These are phyloP conservation scores for Clistopyga incitator DNA, from an alignment of 2,888 invertebrate species.

Conservation along the genomic window DNA sequence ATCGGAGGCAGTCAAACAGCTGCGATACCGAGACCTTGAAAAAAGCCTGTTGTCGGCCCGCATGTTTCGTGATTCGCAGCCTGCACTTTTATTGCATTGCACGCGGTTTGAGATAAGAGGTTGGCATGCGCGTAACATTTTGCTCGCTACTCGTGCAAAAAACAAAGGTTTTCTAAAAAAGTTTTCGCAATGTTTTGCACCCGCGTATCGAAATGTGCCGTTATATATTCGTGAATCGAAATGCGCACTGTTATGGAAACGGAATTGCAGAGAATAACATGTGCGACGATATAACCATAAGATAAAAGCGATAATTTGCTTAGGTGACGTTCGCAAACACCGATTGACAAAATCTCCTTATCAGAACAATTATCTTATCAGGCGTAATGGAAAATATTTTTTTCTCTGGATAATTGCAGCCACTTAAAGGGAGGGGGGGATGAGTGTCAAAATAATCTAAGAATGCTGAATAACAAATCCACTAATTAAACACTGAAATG, in stretches of 20 bases:
- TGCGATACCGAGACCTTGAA: slow-evolving; percentile 18
- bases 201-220: no score
- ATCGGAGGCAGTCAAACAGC: neutral
- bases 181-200: no score
- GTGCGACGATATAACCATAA: neutral
- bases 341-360: neutral
- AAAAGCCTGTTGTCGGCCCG: neutral
- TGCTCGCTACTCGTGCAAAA: no score
- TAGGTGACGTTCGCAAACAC: neutral
- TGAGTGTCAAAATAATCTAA: no score
- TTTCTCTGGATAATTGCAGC: neutral
- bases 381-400: slow-evolving; percentile 8
- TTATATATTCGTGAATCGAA: neutral
- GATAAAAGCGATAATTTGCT: neutral
- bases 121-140: no score
- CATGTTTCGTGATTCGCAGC: no score
- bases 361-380: slow-evolving; percentile 14
- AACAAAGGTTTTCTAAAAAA: no score
- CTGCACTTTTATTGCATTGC: no score
- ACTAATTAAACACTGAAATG: neutral
- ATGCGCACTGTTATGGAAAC: neutral
- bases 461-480: neutral
- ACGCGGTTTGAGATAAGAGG: no score
- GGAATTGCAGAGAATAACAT: neutral
- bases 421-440: neutral